A percentile compares a stretch with the other conserved stretches of the same genome.
These are phyloP conservation scores for Chrysolina haemoptera DNA, from an alignment of 2,888 invertebrate genomes.

Conservation along the genomic window DNA sequence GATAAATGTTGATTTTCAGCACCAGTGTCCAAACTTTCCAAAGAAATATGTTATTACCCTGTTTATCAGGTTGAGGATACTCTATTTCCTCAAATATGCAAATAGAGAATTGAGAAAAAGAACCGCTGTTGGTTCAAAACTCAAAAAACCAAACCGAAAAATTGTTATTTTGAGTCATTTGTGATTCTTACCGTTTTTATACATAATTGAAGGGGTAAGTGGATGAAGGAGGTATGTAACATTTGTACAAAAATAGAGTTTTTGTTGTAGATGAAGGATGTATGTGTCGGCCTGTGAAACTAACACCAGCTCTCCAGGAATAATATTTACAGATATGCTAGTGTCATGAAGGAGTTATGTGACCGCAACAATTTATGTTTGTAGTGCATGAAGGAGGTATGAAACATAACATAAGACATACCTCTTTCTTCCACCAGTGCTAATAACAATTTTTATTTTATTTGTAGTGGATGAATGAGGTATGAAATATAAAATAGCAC, in stretches of 20 bases:
- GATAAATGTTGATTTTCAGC: conserved; percentile 22
- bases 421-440: conserved; percentile 1
- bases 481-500: conserved; percentile 28
- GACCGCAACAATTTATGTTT: conserved; percentile 16
- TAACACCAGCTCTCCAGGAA: neutral
- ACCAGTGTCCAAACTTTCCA: conserved; percentile 21
- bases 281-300: conserved; percentile 13
- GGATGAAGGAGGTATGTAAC: no score
- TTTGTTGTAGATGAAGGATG: conserved; percentile 11
- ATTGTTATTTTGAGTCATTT: conserved; percentile 9
- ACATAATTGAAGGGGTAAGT: conserved; percentile 8
- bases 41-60: conserved; percentile 20
- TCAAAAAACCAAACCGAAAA: conserved; percentile 14
- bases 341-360: neutral
- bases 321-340: neutral
- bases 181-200: neutral
- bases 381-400: conserved; percentile 8
- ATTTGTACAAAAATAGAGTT: no score
- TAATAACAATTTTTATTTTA: neutral
- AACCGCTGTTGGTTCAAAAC: conserved; percentile 10
- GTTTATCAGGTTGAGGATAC: conserved; percentile 27
- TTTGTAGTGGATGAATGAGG: conserved; percentile 25
- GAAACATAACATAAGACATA: conserved; percentile 3
- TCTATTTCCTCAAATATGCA: neutral
- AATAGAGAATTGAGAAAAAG: conserved; percentile 15